Evolutionary conservation across 2,113 vertebrate genomes (phyloP).

Genomic region (Limnothrissa miodon): DNA sequence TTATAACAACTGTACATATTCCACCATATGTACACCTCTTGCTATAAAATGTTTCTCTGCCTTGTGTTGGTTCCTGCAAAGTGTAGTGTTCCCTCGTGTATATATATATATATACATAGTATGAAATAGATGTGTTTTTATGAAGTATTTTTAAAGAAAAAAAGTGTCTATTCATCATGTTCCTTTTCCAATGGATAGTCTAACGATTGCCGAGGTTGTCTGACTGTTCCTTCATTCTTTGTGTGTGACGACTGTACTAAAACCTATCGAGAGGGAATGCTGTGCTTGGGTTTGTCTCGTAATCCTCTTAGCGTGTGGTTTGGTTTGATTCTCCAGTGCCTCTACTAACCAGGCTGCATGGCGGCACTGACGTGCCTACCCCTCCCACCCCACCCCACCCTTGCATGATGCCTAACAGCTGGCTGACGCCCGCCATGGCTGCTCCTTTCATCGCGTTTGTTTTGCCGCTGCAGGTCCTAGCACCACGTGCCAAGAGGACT

Average conservation of each 20-base stretch:
- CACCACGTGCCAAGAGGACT: slow-evolving; percentile 95
- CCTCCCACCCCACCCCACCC: too few species aligned
- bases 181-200: slow-evolving; percentile 1
- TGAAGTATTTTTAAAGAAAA: slow-evolving; percentile 2
- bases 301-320: slow-evolving; percentile 29
- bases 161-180: background rate
- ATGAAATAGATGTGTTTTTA: background rate
- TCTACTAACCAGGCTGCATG: slow-evolving; percentile 52
- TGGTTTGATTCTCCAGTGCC: slow-evolving; percentile 25
- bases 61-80: slow-evolving; percentile 19
- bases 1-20: slow-evolving; percentile 36
- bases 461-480: slow-evolving; percentile 80
- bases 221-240: slow-evolving; percentile 35
- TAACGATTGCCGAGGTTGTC: slow-evolving; percentile 35
- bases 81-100: background rate
- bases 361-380: slow-evolving; percentile 37
- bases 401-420: slow-evolving; percentile 47
- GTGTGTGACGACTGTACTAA: slow-evolving; percentile 37
- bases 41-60: slow-evolving; percentile 41
- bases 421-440: background rate
- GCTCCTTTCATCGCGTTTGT: slow-evolving; percentile 42
- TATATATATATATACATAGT: too few species aligned
- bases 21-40: slow-evolving; percentile 34
- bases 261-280: slow-evolving; percentile 49
- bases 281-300: slow-evolving; percentile 35